Evolutionary conservation across 2,113 vertebrate species (phyloP).

Genomic region (Eubucco bourcierii): DNA sequence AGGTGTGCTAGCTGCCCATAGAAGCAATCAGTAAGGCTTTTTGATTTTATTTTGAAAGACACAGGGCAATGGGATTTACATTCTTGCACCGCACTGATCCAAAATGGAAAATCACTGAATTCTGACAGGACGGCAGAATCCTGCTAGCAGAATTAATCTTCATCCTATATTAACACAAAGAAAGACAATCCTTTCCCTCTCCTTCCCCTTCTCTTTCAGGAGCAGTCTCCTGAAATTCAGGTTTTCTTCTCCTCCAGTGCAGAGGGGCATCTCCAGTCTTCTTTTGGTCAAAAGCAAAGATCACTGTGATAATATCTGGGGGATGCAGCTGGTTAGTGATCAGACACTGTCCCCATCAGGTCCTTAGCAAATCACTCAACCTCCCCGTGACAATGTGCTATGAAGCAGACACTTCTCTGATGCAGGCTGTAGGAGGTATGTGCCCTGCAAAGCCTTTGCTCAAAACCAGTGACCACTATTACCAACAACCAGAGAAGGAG

Average conservation of each 20-base stretch:
- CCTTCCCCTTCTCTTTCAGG: background rate
- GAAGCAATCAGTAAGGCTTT: constrained; percentile 63
- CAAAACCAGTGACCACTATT: rapidly evolving
- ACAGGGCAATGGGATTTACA: constrained; percentile 69
- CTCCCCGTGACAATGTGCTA: rapidly evolving
- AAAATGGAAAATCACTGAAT: constrained; percentile 46
- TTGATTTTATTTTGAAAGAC: constrained; percentile 69
- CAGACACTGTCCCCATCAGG: background rate
- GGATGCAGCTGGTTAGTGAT: background rate
- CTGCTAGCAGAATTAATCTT: constrained; percentile 44
- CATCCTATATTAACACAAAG: constrained; percentile 41
- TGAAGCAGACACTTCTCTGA: rapidly evolving
- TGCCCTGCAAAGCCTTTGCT: background rate
- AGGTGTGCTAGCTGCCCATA: constrained; percentile 78
- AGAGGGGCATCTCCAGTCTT: rapidly evolving
- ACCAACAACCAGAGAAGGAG: background rate
- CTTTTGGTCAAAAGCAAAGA: background rate
- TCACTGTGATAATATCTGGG: background rate
- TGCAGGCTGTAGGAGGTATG: rapidly evolving
- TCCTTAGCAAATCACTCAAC: background rate
- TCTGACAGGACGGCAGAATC: constrained; percentile 22
- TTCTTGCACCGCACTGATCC: constrained; percentile 41
- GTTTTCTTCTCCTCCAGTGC: background rate
- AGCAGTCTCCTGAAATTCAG: background rate
- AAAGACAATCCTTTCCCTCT: constrained; percentile 12